Evolutionary conservation across 2,888 invertebrate species (phyloP).

Genomic region (Parnassius glacialis): DNA sequence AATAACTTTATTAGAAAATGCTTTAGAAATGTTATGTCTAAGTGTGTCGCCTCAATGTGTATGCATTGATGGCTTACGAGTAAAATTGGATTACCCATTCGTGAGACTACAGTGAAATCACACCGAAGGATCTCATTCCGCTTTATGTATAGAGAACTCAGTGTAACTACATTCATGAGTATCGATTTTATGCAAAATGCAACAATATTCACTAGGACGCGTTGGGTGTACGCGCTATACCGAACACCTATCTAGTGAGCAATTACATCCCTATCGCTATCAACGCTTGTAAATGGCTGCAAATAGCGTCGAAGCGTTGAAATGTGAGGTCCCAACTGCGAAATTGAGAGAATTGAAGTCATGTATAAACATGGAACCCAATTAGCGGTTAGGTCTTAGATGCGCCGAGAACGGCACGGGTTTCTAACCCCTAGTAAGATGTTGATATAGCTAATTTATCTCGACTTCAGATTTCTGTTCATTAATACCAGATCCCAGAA

Average conservation of each 20-base stretch:
- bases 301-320: conserved; percentile 45
- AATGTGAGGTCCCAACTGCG: conserved; percentile 48
- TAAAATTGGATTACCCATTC: conserved; percentile 14
- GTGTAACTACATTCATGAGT: conserved; percentile 72
- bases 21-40: too few relatives aligned
- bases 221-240: conserved; percentile 58
- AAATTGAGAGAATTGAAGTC: conserved; percentile 53
- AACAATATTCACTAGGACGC: conserved; percentile 77
- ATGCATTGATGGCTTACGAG: conserved; percentile 1
- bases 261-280: conserved; percentile 65
- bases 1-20: too few relatives aligned
- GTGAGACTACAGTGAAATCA: conserved; percentile 55
- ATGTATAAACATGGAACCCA: conserved; percentile 57
- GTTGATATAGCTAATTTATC: conserved; percentile 59
- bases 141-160: conserved; percentile 46
- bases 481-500: too few relatives aligned
- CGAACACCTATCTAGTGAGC: conserved; percentile 60
- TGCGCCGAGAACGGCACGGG: conserved; percentile 33
- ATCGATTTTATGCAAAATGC: conserved; percentile 81
- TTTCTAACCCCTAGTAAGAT: conserved; percentile 47
- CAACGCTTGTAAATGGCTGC: conserved; percentile 54
- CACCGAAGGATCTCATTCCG: conserved; percentile 60
- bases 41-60: not conserved
- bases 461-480: conserved; percentile 46
- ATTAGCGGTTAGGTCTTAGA: conserved; percentile 57